Evolutionary conservation across 2,888 invertebrate genomes (phyloP), one percentile per base, ranked within the genome.

Genomic region (Idaea straminata): DNA sequence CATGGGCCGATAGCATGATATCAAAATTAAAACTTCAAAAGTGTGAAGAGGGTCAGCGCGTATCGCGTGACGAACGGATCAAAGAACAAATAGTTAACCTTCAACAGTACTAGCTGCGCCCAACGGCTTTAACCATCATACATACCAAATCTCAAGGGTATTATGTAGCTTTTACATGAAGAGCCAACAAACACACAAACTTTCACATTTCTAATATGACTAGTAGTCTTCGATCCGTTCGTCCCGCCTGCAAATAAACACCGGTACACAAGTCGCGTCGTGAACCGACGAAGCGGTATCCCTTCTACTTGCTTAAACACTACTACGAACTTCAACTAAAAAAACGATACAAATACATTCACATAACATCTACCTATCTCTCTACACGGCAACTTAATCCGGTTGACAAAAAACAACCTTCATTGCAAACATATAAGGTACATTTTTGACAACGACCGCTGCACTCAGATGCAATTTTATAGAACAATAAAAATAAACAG

Each of bases 301-400:
- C 84, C 86, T 85, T 82, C 87, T 86, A 87, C 85, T 66, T 71
- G 77, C 79, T 82, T 79, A 79, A 71, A 36, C 69, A 74, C 83
- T 86, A 83, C 79, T 72, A 78, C 76, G 73, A 73, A 72, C 70
- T 73, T 68, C 62, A 74, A 75, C 67, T 76, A 74, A 74, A 74
- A 78, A 74, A 76, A 74, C 69, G 74, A 74, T 72, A 73, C 69
- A 78, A 77, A 75, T 75, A 76, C 77, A 79, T 87, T 79, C 81
- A 88, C 89, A 89, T 89, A 91, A 90, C 90, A 91, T 90, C 91
- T 91, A 91, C 91, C 91, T 91, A 84, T 83, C 83, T 79, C 83
- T 86, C 88, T 88, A 88, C 88, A 77, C 78, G 75, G 77, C 80
- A 73, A 70, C 76, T 75, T 75, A 75, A 76, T 75, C 76, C 76